Conservation (phyloP, 2,113 vertebrate genomes). For the Balaeniceps rex region DNA sequence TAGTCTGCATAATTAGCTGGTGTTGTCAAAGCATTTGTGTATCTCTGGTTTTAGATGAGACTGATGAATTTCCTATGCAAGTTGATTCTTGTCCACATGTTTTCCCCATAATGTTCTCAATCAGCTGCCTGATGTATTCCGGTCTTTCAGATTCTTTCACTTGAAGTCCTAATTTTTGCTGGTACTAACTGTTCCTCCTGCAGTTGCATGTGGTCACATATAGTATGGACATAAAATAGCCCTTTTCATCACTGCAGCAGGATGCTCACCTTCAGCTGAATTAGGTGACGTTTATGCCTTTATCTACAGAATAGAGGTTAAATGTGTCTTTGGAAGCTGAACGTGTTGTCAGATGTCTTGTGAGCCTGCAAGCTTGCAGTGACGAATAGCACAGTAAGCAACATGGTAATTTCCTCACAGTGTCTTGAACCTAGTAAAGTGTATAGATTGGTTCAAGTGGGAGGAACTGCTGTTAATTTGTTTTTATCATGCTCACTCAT, state of each 20-base stretch:
- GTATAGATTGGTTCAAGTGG: neutral
- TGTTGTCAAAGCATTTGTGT: neutral
- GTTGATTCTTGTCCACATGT: slow-evolving; percentile 31
- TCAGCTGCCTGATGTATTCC: neutral
- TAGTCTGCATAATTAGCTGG: neutral
- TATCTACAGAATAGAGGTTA: neutral
- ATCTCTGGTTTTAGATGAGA: neutral
- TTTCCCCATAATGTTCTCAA: neutral
- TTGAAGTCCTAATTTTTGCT: neutral
- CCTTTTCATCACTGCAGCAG: neutral
- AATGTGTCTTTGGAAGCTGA: neutral
- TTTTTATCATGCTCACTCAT: neutral
- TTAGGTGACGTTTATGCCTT: rapidly evolving
- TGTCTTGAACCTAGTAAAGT: neutral
- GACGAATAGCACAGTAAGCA: neutral
- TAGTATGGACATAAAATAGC: neutral
- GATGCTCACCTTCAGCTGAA: neutral
- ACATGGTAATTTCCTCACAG: neutral
- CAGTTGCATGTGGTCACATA: neutral
- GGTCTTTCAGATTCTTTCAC: neutral
- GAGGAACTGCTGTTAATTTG: neutral
- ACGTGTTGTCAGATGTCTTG: neutral
- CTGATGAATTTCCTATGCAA: neutral
- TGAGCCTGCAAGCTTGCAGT: neutral
- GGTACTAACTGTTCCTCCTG: neutral